phyloP scores from a whole-genome alignment of 2,797 vertebrate genomes.

The Vireo griseus region DNA sequence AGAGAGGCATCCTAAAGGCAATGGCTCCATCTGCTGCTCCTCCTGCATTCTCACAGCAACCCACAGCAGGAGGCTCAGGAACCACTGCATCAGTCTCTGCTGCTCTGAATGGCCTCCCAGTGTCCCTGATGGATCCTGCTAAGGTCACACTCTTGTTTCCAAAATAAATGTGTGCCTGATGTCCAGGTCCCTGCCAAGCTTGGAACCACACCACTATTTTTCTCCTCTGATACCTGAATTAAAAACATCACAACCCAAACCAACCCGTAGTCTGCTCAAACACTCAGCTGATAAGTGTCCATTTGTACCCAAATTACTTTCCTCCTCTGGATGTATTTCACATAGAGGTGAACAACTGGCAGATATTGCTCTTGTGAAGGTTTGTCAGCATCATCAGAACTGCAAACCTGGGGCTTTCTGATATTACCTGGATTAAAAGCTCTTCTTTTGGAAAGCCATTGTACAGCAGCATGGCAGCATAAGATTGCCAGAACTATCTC shows the following conservation, averaged over 20 bases:
- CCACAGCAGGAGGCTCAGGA: neutral
- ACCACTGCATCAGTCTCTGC: neutral
- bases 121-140: neutral
- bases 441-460: neutral
- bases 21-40: constrained; percentile 65
- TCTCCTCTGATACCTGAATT: neutral
- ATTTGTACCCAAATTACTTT: neutral
- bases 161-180: neutral
- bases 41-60: constrained; percentile 14
- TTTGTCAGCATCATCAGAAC: neutral
- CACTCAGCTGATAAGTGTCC: neutral
- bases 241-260: neutral
- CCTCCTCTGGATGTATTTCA: neutral
- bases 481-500: neutral
- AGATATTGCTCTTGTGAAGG: neutral
- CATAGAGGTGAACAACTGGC: neutral
- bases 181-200: neutral
- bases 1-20: constrained; percentile 29
- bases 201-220: neutral
- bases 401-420: neutral
- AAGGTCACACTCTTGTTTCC: accelerated
- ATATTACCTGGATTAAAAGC: neutral
- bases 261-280: neutral
- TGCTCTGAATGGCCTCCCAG: neutral
- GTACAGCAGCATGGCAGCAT: neutral